A percentile compares a stretch with the other conserved stretches of the same genome.
These are phyloP conservation scores for Leucosticte australis DNA, from an alignment of 2,113 vertebrate species.

Conservation along the genomic window DNA sequence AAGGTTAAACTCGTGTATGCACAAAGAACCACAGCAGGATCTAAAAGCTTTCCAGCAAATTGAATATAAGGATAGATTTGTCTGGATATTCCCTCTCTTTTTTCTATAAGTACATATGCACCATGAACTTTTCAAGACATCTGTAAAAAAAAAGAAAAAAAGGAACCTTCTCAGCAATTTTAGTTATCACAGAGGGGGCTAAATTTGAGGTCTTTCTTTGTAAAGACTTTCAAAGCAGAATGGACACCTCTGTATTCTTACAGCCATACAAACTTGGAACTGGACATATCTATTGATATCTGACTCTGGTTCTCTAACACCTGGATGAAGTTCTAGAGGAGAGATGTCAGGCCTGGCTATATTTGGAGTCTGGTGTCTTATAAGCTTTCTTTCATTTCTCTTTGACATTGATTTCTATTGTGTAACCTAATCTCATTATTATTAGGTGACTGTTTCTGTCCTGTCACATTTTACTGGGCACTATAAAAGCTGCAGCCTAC, in stretches of 20 bases:
- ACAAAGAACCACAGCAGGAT: background rate
- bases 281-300: background rate
- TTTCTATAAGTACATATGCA: background rate
- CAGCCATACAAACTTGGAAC: background rate
- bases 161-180: background rate
- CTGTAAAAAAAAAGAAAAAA: background rate
- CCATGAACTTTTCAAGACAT: background rate
- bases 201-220: background rate
- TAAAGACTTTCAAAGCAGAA: background rate
- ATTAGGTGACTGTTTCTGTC: background rate
- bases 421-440: background rate
- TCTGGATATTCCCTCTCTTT: background rate
- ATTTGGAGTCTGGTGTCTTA: background rate
- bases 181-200: background rate
- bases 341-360: background rate
- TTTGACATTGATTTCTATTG: background rate
- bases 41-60: background rate
- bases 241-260: background rate
- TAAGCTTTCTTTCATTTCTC: background rate
- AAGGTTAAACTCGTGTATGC: accelerated
- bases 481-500: background rate
- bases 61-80: background rate
- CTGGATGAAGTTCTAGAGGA: background rate
- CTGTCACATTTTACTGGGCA: background rate
- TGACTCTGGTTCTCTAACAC: background rate